A percentile compares a stretch with the other conserved stretches of the same genome.
Evolutionary conservation across 2,113 vertebrate genomes (phyloP).

Genomic region (Odontophorus gujanensis): DNA sequence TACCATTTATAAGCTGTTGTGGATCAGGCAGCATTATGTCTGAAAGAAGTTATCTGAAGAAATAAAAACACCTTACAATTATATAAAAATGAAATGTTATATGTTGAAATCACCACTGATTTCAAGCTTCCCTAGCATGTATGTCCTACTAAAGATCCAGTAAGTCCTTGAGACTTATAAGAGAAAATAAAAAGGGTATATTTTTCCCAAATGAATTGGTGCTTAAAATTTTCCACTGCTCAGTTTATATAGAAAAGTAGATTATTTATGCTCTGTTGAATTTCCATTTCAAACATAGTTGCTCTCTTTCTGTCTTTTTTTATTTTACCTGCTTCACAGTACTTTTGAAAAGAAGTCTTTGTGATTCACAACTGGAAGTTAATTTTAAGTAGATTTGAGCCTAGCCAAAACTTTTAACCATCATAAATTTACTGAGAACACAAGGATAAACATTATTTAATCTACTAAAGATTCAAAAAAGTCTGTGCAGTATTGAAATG

Average conservation of each 20-base stretch:
- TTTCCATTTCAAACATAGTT: background rate
- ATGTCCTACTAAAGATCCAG: rapidly evolving
- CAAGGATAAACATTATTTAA: background rate
- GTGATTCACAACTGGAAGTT: slow-evolving; percentile 5
- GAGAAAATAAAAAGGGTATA: background rate
- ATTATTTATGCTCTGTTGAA: background rate
- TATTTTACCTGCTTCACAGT: background rate
- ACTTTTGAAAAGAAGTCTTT: background rate
- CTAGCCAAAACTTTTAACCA: background rate
- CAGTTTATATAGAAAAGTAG: background rate
- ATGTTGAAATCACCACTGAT: background rate
- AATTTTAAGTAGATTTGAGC: background rate
- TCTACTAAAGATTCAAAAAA: background rate
- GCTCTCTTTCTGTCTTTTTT: background rate
- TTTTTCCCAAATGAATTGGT: background rate
- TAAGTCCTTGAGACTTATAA: background rate
- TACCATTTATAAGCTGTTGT: background rate
- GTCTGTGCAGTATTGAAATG: background rate
- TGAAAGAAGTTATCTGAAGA: background rate
- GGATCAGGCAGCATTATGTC: background rate
- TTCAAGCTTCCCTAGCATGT: background rate
- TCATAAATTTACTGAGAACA: background rate
- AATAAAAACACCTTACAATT: background rate
- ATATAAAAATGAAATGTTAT: background rate
- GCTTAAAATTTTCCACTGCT: background rate